Conservation (phyloP, 1,140 invertebrate genomes). For the Oedothorax gibbosus region DNA sequence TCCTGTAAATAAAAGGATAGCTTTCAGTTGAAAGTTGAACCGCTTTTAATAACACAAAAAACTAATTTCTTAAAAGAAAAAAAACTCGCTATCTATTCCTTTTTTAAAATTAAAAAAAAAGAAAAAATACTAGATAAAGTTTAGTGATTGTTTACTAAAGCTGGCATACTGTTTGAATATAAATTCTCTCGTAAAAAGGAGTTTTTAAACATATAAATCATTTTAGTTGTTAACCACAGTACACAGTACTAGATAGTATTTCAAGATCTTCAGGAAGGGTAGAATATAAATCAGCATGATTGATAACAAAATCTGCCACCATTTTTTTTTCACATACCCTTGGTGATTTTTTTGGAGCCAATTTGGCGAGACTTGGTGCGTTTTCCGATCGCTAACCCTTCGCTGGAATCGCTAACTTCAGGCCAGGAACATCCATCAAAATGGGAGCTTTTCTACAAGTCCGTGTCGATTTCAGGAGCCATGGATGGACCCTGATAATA, state of each 20-base stretch:
- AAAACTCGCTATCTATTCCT: too few relatives aligned
- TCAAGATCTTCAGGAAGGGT: conserved; percentile 36
- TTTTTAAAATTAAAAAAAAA: too few relatives aligned
- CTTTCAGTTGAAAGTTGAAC: conserved; percentile 11
- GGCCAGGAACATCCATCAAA: conserved; percentile 49
- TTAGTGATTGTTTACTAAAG: too few relatives aligned
- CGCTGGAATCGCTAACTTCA: conserved; percentile 55
- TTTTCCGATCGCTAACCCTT: conserved; percentile 49
- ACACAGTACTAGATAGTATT: neutral
- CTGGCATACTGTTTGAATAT: too few relatives aligned
- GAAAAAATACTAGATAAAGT: too few relatives aligned
- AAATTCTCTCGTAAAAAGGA: too few relatives aligned
- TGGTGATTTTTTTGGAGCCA: neutral
- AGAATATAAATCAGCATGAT: neutral
- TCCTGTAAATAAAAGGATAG: conserved; percentile 47
- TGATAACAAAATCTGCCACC: neutral
- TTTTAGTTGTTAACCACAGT: neutral
- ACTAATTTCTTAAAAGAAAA: neutral
- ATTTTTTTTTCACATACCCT: conserved; percentile 1
- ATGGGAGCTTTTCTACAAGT: conserved; percentile 54
- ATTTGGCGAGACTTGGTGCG: conserved; percentile 32
- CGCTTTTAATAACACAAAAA: neutral
- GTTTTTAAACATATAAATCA: neutral
- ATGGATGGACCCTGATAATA: conserved; percentile 24
- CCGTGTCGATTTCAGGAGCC: conserved; percentile 55